Percentiles rank a stretch among this genome's conserved stretches.
These are phyloP conservation scores for Heliconius hortense DNA, from an alignment of 2,888 invertebrate genomes.

Conservation along the genomic window DNA sequence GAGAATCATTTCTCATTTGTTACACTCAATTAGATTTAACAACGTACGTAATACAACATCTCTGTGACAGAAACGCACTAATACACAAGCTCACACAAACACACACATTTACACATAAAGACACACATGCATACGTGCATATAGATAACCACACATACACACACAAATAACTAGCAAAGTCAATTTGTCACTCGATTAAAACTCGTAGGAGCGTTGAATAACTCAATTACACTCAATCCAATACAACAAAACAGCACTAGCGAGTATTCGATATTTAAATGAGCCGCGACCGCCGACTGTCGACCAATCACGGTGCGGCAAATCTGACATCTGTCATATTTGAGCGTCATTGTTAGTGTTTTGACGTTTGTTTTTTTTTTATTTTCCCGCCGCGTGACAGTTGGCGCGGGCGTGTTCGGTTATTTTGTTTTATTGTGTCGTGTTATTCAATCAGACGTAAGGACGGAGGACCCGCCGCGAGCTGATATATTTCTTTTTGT, in stretches of 20 bases:
- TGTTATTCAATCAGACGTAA: slow-evolving; percentile 60
- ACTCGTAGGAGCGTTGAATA: slow-evolving; percentile 51
- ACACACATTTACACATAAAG: neutral
- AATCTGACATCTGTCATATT: slow-evolving; percentile 78
- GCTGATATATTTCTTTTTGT: slow-evolving; percentile 20
- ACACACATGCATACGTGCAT: slow-evolving; percentile 27
- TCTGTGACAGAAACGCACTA: slow-evolving; percentile 25
- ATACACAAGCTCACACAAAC: neutral
- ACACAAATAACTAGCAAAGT: slow-evolving; percentile 55
- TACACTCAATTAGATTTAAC: slow-evolving; percentile 37
- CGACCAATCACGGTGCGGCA: slow-evolving; percentile 57
- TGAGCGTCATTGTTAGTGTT: slow-evolving; percentile 61
- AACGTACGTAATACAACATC: slow-evolving; percentile 36
- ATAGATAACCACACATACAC: neutral
- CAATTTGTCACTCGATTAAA: slow-evolving; percentile 68
- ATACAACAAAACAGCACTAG: slow-evolving; percentile 53
- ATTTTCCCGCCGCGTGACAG: slow-evolving; percentile 54
- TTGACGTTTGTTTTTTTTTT: slow-evolving; percentile 63
- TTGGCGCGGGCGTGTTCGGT: slow-evolving; percentile 63
- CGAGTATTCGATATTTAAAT: slow-evolving; percentile 60
- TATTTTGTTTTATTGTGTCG: slow-evolving; percentile 56
- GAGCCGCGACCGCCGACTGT: slow-evolving; percentile 44
- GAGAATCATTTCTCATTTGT: slow-evolving; percentile 28
- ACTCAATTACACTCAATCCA: slow-evolving; percentile 67
- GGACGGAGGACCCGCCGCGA: slow-evolving; percentile 38